phyloP scores from a whole-genome alignment of 2,888 invertebrate species.

The Aporophyla lueneburgensis region DNA sequence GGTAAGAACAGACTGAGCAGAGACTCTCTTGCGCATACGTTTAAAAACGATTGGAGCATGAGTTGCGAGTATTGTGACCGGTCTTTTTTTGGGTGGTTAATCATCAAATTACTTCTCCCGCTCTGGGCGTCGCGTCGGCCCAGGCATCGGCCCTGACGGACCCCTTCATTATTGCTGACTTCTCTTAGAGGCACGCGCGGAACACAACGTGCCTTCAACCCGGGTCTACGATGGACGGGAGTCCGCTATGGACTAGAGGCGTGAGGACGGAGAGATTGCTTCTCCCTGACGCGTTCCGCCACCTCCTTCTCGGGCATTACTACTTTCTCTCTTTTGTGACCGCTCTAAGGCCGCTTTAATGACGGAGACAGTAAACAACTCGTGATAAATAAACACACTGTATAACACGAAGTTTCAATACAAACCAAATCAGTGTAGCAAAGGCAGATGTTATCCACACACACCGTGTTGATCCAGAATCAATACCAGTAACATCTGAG shows the following conservation, averaged over 20 bases:
- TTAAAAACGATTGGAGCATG: neutral
- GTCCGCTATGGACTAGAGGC: too few species aligned
- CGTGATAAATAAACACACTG: neutral
- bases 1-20: neutral
- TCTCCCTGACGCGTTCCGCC: too few species aligned
- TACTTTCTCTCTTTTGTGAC: neutral
- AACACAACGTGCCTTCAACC: too few species aligned
- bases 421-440: neutral
- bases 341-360: neutral
- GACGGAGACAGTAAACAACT: neutral
- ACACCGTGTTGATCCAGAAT: slow-evolving; percentile 7
- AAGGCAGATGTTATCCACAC: neutral
- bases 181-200: too few species aligned
- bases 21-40: slow-evolving; percentile 15
- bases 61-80: neutral
- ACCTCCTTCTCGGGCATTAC: too few species aligned
- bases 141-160: too few species aligned
- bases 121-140: too few species aligned
- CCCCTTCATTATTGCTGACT: too few species aligned
- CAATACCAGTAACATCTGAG: neutral
- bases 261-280: too few species aligned
- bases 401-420: neutral
- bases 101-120: too few species aligned
- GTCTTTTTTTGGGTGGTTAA: too few species aligned
- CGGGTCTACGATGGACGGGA: too few species aligned